Evolutionary conservation across 2,888 invertebrate species (phyloP).

Genomic region (Itoplectis maculator): DNA sequence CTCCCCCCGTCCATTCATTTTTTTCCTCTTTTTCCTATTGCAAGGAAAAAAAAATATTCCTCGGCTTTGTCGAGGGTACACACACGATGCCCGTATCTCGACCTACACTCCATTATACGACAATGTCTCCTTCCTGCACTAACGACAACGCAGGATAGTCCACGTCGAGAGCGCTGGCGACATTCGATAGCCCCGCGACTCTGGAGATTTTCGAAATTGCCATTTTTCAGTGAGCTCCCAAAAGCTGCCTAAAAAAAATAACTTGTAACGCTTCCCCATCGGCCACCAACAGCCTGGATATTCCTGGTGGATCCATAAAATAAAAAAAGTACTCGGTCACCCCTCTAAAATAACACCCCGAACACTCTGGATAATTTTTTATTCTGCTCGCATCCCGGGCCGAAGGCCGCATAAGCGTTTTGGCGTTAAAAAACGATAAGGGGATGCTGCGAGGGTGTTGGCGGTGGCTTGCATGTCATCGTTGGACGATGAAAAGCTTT

Average conservation of each 20-base stretch:
- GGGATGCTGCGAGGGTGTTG: conserved; percentile 53
- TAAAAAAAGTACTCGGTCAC: conserved; percentile 73
- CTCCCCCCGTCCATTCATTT: conserved; percentile 8
- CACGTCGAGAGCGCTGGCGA: background rate
- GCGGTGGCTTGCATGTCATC: conserved; percentile 72
- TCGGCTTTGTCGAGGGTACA: background rate
- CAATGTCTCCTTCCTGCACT: background rate
- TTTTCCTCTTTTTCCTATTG: background rate
- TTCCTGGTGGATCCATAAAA: conserved; percentile 77
- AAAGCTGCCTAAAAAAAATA: conserved; percentile 5
- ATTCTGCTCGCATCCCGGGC: conserved; percentile 55
- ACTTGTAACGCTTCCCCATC: conserved; percentile 21
- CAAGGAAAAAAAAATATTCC: conserved; percentile 15
- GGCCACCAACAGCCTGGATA: conserved; percentile 37
- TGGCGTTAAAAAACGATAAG: conserved; percentile 79
- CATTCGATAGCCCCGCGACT: background rate
- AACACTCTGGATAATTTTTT: conserved; percentile 50
- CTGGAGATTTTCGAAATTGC: background rate
- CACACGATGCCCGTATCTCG: background rate
- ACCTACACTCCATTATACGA: conserved; percentile 17
- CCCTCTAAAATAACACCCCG: conserved; percentile 78
- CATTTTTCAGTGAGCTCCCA: conserved; percentile 3
- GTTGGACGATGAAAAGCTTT: conserved; percentile 46
- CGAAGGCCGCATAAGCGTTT: conserved; percentile 77
- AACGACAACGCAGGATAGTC: background rate